These are phyloP conservation scores for Meiosimyza decipiens DNA, from an alignment of 2,888 invertebrate genomes.

Conservation along the genomic window DNA sequence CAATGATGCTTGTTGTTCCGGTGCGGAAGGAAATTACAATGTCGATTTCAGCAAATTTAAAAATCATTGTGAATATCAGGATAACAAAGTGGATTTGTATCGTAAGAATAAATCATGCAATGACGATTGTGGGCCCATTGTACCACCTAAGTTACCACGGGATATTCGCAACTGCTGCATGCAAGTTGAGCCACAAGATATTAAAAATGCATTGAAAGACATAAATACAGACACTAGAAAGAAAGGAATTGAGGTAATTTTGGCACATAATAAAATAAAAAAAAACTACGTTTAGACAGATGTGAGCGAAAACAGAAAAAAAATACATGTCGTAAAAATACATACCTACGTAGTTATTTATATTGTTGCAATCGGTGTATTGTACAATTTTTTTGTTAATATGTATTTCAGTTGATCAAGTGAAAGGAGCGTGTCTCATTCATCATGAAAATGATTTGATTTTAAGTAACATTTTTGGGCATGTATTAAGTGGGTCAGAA, in stretches of 20 bases:
- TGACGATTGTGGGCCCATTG: conserved; percentile 45
- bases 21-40: conserved; percentile 49
- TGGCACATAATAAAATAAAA: too few species aligned
- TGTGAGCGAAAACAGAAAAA: too few species aligned
- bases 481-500: too few species aligned
- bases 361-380: too few species aligned
- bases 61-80: conserved; percentile 50
- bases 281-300: too few species aligned
- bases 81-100: conserved; percentile 55
- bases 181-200: conserved; percentile 61
- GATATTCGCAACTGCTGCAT: conserved; percentile 58
- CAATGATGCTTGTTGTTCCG: conserved; percentile 55
- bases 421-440: too few species aligned
- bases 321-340: too few species aligned
- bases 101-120: conserved; percentile 44
- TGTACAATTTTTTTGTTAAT: too few species aligned
- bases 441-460: too few species aligned
- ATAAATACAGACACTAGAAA: conserved; percentile 58
- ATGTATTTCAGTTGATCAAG: too few species aligned
- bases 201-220: conserved; percentile 58
- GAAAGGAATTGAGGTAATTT: conserved; percentile 63
- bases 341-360: too few species aligned
- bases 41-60: conserved; percentile 59
- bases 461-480: too few species aligned
- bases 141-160: conserved; percentile 44